These are phyloP conservation scores for Lysandra coridon DNA, from an alignment of 2,888 invertebrate species.

Conservation along the genomic window DNA sequence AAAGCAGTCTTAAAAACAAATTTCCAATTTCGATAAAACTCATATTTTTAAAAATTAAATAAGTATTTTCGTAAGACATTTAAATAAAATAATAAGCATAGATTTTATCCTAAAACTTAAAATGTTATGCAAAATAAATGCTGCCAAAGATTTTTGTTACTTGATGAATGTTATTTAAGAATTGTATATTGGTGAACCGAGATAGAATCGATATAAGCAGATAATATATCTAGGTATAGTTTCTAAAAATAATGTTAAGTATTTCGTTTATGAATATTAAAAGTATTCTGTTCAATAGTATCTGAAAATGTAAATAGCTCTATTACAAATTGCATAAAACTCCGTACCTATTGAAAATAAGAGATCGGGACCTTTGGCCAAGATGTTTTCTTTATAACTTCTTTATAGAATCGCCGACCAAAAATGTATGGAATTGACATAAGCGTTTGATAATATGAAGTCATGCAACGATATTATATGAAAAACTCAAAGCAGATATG, in stretches of 20 bases:
- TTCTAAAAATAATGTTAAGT: conserved; percentile 17
- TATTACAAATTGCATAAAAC: not conserved
- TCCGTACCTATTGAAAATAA: not conserved
- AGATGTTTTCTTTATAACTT: no score
- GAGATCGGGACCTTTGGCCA: not conserved
- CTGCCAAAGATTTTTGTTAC: not conserved
- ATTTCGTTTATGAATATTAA: conserved; percentile 11
- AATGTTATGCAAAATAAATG: not conserved
- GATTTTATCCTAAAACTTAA: not conserved
- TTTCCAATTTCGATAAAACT: not conserved
- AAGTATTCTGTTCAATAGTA: not conserved
- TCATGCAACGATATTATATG: no score
- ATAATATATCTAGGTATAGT: not conserved
- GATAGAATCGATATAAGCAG: not conserved
- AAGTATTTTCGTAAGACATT: not conserved
- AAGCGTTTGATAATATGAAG: no score
- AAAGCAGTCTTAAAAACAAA: not conserved
- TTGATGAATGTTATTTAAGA: not conserved
- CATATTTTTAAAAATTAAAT: not conserved
- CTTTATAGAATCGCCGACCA: no score
- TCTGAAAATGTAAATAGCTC: conserved; percentile 4
- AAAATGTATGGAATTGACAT: no score
- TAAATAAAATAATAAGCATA: not conserved
- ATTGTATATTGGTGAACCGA: not conserved
- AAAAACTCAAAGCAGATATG: no score